These are phyloP conservation scores for Porites cylindrica DNA, from an alignment of 92 coral and sea anemone species.

Conservation along the genomic window DNA sequence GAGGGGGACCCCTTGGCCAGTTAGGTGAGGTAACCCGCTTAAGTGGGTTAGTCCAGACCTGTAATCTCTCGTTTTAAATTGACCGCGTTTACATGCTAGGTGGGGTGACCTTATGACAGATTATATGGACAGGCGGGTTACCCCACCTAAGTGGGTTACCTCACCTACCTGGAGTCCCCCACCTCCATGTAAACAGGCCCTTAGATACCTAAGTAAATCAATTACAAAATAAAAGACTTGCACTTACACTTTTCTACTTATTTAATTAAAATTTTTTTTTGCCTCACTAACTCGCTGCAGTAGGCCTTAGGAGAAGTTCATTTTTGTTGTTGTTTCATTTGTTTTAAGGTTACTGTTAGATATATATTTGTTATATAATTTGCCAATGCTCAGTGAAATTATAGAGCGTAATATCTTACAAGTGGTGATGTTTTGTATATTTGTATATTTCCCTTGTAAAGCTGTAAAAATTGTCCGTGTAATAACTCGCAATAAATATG, in stretches of 20 bases:
- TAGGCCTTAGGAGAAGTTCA: neutral
- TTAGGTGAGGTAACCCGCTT: no score
- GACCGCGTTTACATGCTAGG: no score
- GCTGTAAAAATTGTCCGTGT: constrained; percentile 31
- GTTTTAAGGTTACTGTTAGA: constrained; percentile 10
- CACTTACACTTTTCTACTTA: neutral
- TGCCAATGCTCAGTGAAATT: constrained; percentile 14
- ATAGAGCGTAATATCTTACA: neutral
- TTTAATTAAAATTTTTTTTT: no score
- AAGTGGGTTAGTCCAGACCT: no score
- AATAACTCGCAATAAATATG: constrained; percentile 34
- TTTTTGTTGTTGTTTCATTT: neutral
- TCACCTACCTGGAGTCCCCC: no score
- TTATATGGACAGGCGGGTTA: no score
- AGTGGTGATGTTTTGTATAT: constrained; percentile 33
- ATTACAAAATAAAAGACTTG: neutral
- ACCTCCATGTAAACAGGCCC: no score
- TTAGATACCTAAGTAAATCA: no score
- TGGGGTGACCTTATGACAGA: no score
- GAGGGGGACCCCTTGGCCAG: no score
- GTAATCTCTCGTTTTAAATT: no score
- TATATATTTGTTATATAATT: neutral
- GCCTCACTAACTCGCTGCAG: neutral
- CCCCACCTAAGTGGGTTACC: no score
- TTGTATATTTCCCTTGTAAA: constrained; percentile 52